These are phyloP conservation scores for Drosophila falleni DNA, from an alignment of 2,888 invertebrate species.

Conservation along the genomic window DNA sequence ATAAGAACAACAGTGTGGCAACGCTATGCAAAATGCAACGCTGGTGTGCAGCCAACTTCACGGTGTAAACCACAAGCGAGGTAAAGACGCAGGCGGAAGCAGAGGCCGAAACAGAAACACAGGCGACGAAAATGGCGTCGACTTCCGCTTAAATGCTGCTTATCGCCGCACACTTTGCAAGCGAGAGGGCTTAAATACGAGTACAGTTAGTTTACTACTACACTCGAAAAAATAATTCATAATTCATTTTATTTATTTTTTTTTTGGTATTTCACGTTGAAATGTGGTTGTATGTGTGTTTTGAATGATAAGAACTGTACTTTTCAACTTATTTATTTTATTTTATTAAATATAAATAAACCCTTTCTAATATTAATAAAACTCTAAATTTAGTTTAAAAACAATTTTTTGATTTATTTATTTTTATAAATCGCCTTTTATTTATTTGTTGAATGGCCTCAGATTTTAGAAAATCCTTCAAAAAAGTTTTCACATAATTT, in stretches of 20 bases:
- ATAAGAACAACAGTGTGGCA: conserved; percentile 35
- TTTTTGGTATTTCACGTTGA: no score
- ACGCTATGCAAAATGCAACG: conserved; percentile 45
- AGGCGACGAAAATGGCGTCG: conserved; percentile 15
- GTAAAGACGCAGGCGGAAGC: background rate
- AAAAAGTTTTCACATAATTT: no score
- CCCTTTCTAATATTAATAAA: no score
- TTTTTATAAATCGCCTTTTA: no score
- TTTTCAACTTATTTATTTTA: no score
- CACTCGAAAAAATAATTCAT: background rate
- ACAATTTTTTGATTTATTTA: no score
- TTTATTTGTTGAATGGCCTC: no score
- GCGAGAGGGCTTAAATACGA: conserved; percentile 46
- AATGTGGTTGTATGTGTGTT: no score
- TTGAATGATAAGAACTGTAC: no score
- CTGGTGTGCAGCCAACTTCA: conserved; percentile 53
- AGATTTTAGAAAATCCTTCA: no score
- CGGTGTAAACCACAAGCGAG: conserved; percentile 50
- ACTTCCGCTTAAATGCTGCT: conserved; percentile 68
- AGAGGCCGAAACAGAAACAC: background rate
- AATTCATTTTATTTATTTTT: background rate
- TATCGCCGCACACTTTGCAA: conserved; percentile 49
- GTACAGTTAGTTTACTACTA: conserved; percentile 19
- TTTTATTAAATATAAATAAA: no score
- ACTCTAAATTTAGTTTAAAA: no score